Evolutionary conservation across 2,797 vertebrate genomes (phyloP).

Genomic region (Atherinosoma microstoma): DNA sequence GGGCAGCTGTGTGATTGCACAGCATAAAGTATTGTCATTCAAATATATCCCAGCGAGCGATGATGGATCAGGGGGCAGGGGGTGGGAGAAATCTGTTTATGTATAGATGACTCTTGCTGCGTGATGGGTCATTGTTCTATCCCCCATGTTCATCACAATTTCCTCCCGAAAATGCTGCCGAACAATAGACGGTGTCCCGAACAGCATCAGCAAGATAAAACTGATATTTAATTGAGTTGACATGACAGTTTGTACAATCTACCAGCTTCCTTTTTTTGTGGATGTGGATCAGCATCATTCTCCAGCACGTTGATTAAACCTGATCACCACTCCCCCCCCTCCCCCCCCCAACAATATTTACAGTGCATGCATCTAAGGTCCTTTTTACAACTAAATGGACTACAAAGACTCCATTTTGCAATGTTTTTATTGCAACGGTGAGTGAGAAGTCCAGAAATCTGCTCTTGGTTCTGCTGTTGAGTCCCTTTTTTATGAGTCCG

Average conservation of each 20-base stretch:
- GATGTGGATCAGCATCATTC: neutral
- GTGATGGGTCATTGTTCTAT: conserved; percentile 67
- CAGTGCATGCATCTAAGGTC: neutral
- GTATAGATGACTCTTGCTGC: conserved; percentile 61
- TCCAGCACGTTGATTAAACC: neutral
- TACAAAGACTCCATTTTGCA: neutral
- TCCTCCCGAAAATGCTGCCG: conserved; percentile 49
- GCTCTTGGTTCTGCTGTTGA: no score
- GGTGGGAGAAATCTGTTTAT: conserved; percentile 60
- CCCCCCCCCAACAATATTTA: neutral
- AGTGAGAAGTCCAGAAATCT: neutral
- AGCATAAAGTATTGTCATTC: conserved; percentile 85
- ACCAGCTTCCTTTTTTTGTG: neutral
- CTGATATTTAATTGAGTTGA: conserved; percentile 30
- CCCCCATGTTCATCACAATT: conserved; percentile 69
- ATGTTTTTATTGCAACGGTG: neutral
- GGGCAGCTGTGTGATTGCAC: conserved; percentile 73
- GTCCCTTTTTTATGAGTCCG: neutral
- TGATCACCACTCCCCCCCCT: no score
- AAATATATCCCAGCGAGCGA: conserved; percentile 73
- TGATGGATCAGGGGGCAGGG: conserved; percentile 58
- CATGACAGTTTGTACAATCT: conserved; percentile 7
- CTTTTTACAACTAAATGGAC: neutral
- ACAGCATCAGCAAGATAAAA: conserved; percentile 56
- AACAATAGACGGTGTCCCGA: conserved; percentile 32